Evolutionary conservation across 1,140 invertebrate species (phyloP), one percentile per base, ranked within the genome.

Genomic region (Tribolium castaneum): DNA sequence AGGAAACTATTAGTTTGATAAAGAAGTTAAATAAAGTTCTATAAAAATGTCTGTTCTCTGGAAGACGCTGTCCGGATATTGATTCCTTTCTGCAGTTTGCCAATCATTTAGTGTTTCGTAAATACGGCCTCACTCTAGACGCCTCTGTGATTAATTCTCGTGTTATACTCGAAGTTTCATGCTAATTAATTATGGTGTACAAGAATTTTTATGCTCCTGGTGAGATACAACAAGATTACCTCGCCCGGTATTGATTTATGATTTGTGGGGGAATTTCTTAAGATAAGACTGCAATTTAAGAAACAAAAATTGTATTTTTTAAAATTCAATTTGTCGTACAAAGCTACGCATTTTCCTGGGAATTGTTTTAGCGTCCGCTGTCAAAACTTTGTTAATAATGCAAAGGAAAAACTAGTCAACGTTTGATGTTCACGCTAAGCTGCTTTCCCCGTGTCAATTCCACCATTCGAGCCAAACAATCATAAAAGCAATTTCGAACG

Each of bases 401-500:
- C 7, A 45, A 45, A 45, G n/a, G 30, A 66, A 35, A 30, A 66
- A 66, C 59, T 66, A 35, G 59, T 14, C 9, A 66, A 35, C 59
- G 59, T 66, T 66, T 22, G n/a, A 22, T 35, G 30, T 35, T 52
- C 13, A n/a, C 51, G 13, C 14, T 34, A 12, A 66, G 19, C 30
- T 25, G 25, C 30, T 66, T 35, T 22, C 10, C 22, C 19, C n/a
- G 59, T 66, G 59, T 66, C 59, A 66, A 66, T 66, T 66, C 30
- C 59, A 22, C 14, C 54, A 14, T 66, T 66, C 59, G n/a, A 35
- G 25, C 59, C 25, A 66, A 66, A 66, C 59, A 66, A 66, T 66
- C 59, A 66, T 66, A 66, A 66, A 66, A 66, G 59, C 59, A 66
- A 66, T 66, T 66, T 66, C 59, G 25, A 35, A 5, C 59, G 59